phyloP scores from a whole-genome alignment of 2,888 invertebrate species.

The Leptothorax acervorum region DNA sequence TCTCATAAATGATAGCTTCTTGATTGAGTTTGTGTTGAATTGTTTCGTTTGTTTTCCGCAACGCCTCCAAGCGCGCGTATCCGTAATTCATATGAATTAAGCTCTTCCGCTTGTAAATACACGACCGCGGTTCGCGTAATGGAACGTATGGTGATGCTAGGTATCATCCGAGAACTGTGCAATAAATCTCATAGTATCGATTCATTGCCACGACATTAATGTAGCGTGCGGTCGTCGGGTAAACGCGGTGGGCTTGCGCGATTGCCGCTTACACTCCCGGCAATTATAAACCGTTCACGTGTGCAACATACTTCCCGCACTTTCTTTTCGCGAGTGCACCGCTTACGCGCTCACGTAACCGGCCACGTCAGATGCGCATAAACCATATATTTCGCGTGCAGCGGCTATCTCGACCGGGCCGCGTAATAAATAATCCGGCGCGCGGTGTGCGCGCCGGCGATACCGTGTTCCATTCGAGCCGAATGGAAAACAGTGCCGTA shows the following conservation, averaged over 20 bases:
- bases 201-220: conserved; percentile 40
- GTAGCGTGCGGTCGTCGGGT: not conserved
- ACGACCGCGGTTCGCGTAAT: not conserved
- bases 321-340: conserved; percentile 6
- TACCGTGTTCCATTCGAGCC: not conserved
- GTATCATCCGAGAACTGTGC: not conserved
- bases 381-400: not conserved
- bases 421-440: conserved; percentile 18
- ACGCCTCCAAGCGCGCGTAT: not conserved
- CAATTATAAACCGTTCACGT: conserved; percentile 18
- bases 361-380: conserved; percentile 37
- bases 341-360: conserved; percentile 25
- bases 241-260: not conserved
- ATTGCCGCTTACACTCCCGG: not conserved
- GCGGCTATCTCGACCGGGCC: not conserved
- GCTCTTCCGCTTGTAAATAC: not conserved
- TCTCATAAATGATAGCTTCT: not conserved
- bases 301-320: conserved; percentile 29
- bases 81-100: not conserved
- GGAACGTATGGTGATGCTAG: no score
- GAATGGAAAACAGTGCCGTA: conserved; percentile 15
- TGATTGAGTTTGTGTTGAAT: not conserved
- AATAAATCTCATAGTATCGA: conserved; percentile 3
- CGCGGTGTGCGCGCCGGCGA: not conserved
- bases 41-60: not conserved